These are phyloP conservation scores for Diplodus sargus DNA, from an alignment of 2,797 vertebrate genomes.

Conservation along the genomic window DNA sequence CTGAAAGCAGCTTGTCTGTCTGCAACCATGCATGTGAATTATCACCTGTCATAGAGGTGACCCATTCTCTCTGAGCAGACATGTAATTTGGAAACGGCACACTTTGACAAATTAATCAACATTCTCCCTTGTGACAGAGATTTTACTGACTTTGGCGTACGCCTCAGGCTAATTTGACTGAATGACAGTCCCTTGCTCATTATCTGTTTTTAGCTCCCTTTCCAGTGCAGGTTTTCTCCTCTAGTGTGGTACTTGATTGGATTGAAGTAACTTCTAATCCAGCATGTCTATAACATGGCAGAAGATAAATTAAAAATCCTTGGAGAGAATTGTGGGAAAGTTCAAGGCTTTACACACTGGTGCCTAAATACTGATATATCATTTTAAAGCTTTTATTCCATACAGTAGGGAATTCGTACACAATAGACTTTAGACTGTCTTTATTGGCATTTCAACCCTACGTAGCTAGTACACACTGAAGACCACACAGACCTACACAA, in stretches of 20 bases:
- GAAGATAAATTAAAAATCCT: constrained; percentile 40
- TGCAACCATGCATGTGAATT: constrained; percentile 70
- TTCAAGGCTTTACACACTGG: background rate
- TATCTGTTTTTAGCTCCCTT: constrained; percentile 60
- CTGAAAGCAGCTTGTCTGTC: constrained; percentile 55
- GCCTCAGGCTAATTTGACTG: constrained; percentile 64
- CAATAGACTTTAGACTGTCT: no score
- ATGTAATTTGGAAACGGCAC: constrained; percentile 71
- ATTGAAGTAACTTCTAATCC: constrained; percentile 41
- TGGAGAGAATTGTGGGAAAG: background rate
- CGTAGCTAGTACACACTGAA: no score
- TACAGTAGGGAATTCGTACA: background rate
- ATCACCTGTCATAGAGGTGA: constrained; percentile 73
- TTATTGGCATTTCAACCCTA: no score
- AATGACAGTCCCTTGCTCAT: constrained; percentile 64
- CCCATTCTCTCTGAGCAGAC: constrained; percentile 59
- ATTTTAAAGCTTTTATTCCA: constrained; percentile 10
- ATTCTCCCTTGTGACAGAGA: constrained; percentile 66
- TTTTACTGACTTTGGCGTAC: constrained; percentile 69
- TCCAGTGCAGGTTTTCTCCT: constrained; percentile 37
- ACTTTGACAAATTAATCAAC: constrained; percentile 80
- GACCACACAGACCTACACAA: no score
- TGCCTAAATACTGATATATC: background rate
- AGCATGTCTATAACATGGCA: constrained; percentile 36
- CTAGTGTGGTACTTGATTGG: constrained; percentile 37